These are phyloP conservation scores for Megatriorchis doriae DNA, from an alignment of 2,113 vertebrate genomes.

Conservation along the genomic window DNA sequence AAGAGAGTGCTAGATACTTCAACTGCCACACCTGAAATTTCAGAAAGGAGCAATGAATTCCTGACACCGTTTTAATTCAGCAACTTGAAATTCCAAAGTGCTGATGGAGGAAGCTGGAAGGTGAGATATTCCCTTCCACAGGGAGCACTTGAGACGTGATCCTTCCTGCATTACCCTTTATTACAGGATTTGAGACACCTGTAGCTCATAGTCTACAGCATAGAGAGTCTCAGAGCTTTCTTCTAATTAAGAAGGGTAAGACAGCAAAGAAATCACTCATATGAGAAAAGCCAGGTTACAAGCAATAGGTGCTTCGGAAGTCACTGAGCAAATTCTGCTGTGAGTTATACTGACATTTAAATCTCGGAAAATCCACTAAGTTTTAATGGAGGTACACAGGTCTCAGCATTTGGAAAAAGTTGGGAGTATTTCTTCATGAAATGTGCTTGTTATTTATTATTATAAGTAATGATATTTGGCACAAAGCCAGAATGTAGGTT, in stretches of 20 bases:
- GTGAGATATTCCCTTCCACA: background rate
- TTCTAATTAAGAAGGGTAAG: background rate
- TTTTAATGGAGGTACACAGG: background rate
- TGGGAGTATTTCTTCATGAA: background rate
- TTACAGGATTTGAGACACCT: background rate
- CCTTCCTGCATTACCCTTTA: background rate
- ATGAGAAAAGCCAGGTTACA: background rate
- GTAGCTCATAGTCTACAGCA: background rate
- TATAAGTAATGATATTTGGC: background rate
- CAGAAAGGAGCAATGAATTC: background rate
- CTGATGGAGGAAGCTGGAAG: background rate
- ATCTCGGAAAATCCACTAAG: background rate
- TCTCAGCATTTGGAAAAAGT: background rate
- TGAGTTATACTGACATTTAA: background rate
- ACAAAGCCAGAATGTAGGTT: background rate
- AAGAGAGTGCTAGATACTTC: background rate
- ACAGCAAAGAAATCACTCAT: background rate
- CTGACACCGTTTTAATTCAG: background rate
- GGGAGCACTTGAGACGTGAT: background rate
- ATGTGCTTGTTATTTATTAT: background rate
- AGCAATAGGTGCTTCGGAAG: background rate
- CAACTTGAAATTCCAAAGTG: background rate
- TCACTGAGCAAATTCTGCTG: background rate
- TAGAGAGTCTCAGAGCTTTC: background rate
- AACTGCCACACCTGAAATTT: background rate